Conservation (phyloP, 1,140 invertebrate genomes). For the Drosophila carrolli region DNA sequence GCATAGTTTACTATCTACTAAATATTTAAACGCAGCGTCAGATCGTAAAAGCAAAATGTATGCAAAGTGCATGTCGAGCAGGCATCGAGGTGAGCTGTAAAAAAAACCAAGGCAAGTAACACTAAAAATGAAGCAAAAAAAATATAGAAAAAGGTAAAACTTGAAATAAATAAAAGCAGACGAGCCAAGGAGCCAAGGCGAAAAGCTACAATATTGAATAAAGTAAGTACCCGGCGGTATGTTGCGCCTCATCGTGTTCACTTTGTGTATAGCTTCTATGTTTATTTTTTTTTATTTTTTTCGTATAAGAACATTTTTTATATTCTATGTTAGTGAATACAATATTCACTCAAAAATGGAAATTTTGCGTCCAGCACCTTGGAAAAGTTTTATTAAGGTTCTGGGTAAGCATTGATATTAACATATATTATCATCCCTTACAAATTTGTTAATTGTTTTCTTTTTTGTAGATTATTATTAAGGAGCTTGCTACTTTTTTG, state of each 20-base stretch:
- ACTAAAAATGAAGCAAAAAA: constrained; percentile 19
- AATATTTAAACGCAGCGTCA: constrained; percentile 77
- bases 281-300: not conserved
- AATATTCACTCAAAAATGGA: not conserved
- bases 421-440: too few relatives aligned
- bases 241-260: constrained; percentile 61
- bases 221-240: constrained; percentile 76
- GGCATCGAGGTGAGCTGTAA: constrained; percentile 74
- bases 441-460: too few relatives aligned
- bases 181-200: constrained; percentile 29
- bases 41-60: constrained; percentile 80
- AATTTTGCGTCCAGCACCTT: too few relatives aligned
- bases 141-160: constrained; percentile 45
- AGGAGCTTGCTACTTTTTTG: too few relatives aligned
- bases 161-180: constrained; percentile 71
- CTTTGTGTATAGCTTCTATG: constrained; percentile 6
- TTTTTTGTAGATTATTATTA: too few relatives aligned
- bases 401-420: too few relatives aligned
- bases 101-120: constrained; percentile 46
- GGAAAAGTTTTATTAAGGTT: too few relatives aligned
- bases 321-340: not conserved
- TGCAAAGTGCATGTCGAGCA: constrained; percentile 81
- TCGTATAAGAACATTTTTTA: not conserved
- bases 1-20: constrained; percentile 79
- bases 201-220: constrained; percentile 76